phyloP scores from a whole-genome alignment of 2,888 invertebrate species.

The Papilio elwesi region DNA sequence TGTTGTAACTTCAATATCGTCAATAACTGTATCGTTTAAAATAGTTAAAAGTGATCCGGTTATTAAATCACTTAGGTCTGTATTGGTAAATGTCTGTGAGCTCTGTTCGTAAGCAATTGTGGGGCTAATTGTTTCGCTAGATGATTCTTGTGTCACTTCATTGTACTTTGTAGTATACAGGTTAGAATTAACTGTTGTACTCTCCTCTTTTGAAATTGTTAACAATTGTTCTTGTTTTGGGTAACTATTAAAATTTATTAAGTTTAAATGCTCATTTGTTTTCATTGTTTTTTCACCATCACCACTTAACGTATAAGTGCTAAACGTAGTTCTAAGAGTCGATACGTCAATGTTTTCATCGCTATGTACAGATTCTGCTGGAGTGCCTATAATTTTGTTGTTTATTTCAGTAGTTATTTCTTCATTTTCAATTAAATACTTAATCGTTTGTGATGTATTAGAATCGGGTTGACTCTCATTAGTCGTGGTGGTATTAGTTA shows the following conservation, averaged over 20 bases:
- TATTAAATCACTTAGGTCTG: background rate
- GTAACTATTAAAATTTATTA: background rate
- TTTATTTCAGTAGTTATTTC: background rate
- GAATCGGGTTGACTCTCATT: constrained; percentile 1
- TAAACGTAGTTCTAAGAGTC: background rate
- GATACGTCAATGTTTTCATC: constrained; percentile 14
- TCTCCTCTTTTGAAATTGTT: constrained; percentile 12
- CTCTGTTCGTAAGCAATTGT: constrained; percentile 8
- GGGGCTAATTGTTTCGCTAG: background rate
- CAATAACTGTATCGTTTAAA: background rate
- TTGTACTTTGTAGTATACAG: background rate
- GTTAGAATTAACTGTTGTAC: constrained; percentile 16
- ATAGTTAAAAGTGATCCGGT: background rate
- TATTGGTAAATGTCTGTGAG: background rate
- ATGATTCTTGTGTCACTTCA: background rate
- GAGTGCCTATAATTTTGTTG: background rate
- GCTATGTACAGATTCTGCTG: background rate
- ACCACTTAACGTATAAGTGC: background rate
- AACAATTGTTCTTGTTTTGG: background rate
- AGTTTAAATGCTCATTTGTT: background rate
- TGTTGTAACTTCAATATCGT: constrained; percentile 44
- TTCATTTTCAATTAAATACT: background rate
- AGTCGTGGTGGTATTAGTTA: constrained; percentile 30
- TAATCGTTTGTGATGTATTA: constrained; percentile 3
- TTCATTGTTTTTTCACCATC: constrained; percentile 11